Conservation (phyloP, 2,797 vertebrate species). For the Echiichthys vipera region DNA sequence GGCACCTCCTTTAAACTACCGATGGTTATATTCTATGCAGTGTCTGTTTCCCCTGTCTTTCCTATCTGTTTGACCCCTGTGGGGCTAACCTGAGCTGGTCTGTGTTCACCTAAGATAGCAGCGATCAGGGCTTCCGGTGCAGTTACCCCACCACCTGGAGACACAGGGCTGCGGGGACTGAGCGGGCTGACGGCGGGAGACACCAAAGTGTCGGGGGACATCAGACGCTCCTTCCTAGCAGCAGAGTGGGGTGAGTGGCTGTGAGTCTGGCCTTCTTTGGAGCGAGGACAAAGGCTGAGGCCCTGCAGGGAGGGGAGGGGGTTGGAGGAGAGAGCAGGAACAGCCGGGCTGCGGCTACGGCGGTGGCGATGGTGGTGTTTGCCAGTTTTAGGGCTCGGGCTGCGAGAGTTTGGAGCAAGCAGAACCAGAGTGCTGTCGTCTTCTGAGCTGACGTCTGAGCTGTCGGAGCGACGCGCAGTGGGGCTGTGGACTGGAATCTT, state of each 20-base stretch:
- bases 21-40: slow-evolving; percentile 32
- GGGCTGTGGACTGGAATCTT: slow-evolving; percentile 86
- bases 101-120: slow-evolving; percentile 85
- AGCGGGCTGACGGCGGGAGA: slow-evolving; percentile 76
- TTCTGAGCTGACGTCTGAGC: slow-evolving; percentile 90
- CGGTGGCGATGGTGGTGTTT: slow-evolving; percentile 84
- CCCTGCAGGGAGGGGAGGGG: slow-evolving; percentile 85
- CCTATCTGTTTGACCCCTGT: slow-evolving; percentile 66
- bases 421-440: slow-evolving; percentile 96
- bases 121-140: slow-evolving; percentile 84
- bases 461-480: slow-evolving; percentile 84
- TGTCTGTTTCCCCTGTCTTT: slow-evolving; percentile 64
- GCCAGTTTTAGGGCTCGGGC: slow-evolving; percentile 88
- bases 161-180: slow-evolving; percentile 80
- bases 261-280: slow-evolving; percentile 82
- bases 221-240: slow-evolving; percentile 81
- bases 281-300: slow-evolving; percentile 88
- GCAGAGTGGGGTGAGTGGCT: slow-evolving; percentile 87
- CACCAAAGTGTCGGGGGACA: slow-evolving; percentile 73
- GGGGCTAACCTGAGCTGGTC: slow-evolving; percentile 75
- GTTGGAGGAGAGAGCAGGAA: slow-evolving; percentile 84
- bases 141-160: slow-evolving; percentile 77
- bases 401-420: slow-evolving; percentile 90
- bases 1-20: slow-evolving; percentile 26
- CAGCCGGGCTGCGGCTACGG: slow-evolving; percentile 85